Conservation (phyloP, 1,140 invertebrate genomes). For the Conus betulinus region DNA sequence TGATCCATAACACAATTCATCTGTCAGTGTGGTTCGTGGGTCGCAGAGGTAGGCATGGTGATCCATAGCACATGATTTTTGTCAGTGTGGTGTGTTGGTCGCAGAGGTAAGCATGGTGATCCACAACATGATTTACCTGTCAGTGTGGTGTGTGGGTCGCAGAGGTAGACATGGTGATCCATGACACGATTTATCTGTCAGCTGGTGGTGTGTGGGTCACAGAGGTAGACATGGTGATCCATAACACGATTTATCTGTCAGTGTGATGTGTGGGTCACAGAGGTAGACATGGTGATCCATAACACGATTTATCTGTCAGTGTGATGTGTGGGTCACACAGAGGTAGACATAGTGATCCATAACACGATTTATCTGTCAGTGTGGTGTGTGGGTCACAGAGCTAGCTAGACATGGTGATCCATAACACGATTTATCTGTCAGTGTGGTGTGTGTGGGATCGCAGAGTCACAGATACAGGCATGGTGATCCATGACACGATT, state of each 20-base stretch:
- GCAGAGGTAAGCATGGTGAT: too few species aligned
- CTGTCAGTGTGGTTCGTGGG: not conserved
- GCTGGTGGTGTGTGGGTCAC: not conserved
- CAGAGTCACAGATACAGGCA: too few species aligned
- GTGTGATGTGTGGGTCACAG: not conserved
- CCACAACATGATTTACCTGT: too few species aligned
- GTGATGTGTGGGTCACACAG: slow-evolving; percentile 54
- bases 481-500: too few species aligned
- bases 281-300: not conserved
- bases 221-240: slow-evolving; percentile 73
- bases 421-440: too few species aligned
- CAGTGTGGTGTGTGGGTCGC: not conserved
- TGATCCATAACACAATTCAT: not conserved
- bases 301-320: not conserved
- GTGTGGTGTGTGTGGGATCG: too few species aligned
- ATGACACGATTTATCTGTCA: not conserved
- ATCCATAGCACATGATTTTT: slow-evolving; percentile 57
- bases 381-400: too few species aligned
- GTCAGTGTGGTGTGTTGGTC: too few species aligned
- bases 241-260: slow-evolving; percentile 53
- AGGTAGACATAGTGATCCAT: slow-evolving; percentile 70
- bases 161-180: not conserved
- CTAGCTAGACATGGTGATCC: too few species aligned
- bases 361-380: slow-evolving; percentile 48
- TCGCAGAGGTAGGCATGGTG: slow-evolving; percentile 72